These are phyloP conservation scores for Esox niger DNA, from an alignment of 2,113 vertebrate genomes.

Conservation along the genomic window DNA sequence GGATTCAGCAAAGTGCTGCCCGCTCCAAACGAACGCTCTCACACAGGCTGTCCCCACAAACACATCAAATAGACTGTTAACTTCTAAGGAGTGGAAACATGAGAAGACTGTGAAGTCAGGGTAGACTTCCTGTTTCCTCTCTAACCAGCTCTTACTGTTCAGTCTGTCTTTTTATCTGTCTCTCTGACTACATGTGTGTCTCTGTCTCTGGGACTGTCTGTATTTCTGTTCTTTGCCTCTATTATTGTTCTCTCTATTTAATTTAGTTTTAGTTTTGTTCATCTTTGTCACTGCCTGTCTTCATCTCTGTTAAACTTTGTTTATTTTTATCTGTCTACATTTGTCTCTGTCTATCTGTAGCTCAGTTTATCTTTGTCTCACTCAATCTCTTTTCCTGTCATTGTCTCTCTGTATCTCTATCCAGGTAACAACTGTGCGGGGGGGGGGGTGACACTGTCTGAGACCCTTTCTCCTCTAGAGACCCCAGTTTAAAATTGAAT, in stretches of 20 bases:
- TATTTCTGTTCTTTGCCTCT: background rate
- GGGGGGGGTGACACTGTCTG: constrained; percentile 24
- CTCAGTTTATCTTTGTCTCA: background rate
- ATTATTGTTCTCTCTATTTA: background rate
- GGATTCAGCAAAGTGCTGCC: background rate
- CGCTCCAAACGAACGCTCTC: background rate
- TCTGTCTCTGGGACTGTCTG: too few species aligned
- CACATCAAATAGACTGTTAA: constrained; percentile 38
- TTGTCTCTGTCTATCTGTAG: background rate
- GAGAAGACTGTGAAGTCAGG: background rate
- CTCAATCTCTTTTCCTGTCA: background rate
- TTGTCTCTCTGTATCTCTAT: constrained; percentile 42
- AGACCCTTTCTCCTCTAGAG: background rate
- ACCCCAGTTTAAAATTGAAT: constrained; percentile 51
- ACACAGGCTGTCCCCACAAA: constrained; percentile 2
- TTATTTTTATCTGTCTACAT: background rate
- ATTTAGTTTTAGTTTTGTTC: too few species aligned
- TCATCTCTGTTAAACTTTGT: too few species aligned
- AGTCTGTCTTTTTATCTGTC: too few species aligned
- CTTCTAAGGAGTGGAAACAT: constrained; percentile 11
- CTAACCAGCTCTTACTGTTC: background rate
- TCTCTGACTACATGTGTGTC: too few species aligned
- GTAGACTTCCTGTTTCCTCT: background rate
- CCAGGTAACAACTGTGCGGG: constrained; percentile 20
- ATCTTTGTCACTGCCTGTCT: background rate